phyloP scores from a whole-genome alignment of 2,888 invertebrate species.

The Dasysyrphus tricinctus region DNA sequence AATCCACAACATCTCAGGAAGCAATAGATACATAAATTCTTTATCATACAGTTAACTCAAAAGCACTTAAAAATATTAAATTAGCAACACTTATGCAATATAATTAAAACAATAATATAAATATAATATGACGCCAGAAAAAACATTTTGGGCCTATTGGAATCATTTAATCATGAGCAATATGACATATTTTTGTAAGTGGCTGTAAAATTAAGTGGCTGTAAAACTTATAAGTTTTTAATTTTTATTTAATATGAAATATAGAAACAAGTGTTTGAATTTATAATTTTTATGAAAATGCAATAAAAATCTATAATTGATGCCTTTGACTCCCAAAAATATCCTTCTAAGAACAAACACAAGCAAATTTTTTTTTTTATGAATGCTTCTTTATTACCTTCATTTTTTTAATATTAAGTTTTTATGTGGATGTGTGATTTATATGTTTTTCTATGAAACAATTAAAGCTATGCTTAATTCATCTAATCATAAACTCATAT shows the following conservation, averaged over 20 bases:
- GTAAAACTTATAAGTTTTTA: background rate
- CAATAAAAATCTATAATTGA: background rate
- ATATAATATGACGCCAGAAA: conserved; percentile 81
- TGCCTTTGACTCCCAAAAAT: background rate
- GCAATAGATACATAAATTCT: conserved; percentile 28
- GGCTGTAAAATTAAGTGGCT: conserved; percentile 19
- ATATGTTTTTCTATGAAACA: background rate
- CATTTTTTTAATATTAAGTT: background rate
- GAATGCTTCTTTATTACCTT: background rate
- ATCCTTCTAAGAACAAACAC: background rate
- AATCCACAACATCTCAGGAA: conserved; percentile 57
- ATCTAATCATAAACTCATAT: background rate
- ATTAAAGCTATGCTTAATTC: background rate
- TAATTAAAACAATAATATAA: background rate
- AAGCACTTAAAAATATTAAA: conserved; percentile 37
- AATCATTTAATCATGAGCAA: conserved; percentile 83
- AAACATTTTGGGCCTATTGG: conserved; percentile 82
- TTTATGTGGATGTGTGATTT: background rate
- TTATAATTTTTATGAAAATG: background rate
- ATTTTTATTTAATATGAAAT: background rate
- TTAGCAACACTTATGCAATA: conserved; percentile 26
- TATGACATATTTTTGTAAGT: conserved; percentile 83
- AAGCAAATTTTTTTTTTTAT: background rate
- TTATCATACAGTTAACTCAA: conserved; percentile 30
- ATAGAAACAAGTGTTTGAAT: background rate